A percentile compares a stretch with the other conserved stretches of the same genome.
phyloP scores from a whole-genome alignment of 2,797 vertebrate species.

The Loris lydekkerianus region DNA sequence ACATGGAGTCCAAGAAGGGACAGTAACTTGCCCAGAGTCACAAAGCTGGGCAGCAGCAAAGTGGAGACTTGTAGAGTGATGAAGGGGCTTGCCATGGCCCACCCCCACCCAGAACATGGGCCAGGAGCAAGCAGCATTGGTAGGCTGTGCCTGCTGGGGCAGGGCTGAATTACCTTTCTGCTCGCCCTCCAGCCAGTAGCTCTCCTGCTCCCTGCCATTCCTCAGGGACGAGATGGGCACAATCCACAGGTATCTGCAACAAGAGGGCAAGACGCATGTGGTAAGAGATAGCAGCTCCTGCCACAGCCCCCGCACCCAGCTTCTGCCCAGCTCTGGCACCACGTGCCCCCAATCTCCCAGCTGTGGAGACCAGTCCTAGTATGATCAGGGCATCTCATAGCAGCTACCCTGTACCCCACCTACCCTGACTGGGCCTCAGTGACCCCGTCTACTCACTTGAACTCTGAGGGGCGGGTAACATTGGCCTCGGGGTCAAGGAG shows the following conservation, averaged over 20 bases:
- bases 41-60: not conserved
- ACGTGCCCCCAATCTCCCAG: not conserved
- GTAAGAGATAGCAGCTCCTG: not conserved
- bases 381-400: rapidly evolving
- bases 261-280: not conserved
- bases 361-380: not conserved
- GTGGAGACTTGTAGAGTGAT: not conserved
- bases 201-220: rapidly evolving
- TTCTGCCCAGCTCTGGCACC: not conserved
- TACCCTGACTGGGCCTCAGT: not conserved
- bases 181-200: conserved; percentile 90
- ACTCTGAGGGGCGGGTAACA: conserved; percentile 91
- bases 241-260: conserved; percentile 94
- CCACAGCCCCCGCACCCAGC: not conserved
- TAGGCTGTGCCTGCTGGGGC: not conserved
- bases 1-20: not conserved
- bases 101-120: rapidly evolving
- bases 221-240: conserved; percentile 93
- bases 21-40: not conserved
- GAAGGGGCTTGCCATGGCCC: not conserved
- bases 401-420: not conserved
- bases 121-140: not conserved
- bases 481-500: conserved; percentile 90
- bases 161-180: not conserved
- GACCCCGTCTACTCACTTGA: conserved; percentile 89